Base-by-base conservation (phyloP, 2,888 invertebrate genomes). In the Eristalinus sepulchralis region DNA sequence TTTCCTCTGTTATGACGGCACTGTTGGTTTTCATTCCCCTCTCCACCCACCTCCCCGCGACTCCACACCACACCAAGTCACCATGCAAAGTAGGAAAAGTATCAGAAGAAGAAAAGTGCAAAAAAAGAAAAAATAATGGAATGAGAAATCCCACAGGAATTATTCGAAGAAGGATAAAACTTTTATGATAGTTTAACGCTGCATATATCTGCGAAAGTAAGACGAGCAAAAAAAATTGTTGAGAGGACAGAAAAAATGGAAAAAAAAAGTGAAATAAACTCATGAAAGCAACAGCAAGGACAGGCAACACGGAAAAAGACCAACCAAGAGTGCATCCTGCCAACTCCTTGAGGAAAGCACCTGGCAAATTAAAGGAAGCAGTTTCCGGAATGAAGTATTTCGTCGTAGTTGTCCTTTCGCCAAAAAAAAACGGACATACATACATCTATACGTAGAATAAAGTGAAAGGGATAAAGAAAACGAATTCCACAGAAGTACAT, bases 341-440 rank as follows among this genome's bases (percentile, higher is more conserved):
- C 73, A 83, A 83, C 86, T 86, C 83, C 86, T 86, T 83, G 83
- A 86, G 78, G 83, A 73, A 86, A 86, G 83, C 86, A 86, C 86
- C 86, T 86, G 86, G 86, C 86, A 86, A 86, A 86, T 86, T 86
- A 86, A 83, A 83, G 86, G 72, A 86, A 86, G 75, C 83, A 86
- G 82, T 86, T 86, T 86, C 82, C 83, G 86, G 86, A 78, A 86
- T 83, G 66, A 86, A 86, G 86, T 86, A 86, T 86, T 86, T 86
- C 79, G 78, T 86, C 79, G 78, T 86, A 83, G 75, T 75, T 82
- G 78, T 86, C 78, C 79, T 66, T 36, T 84, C 39, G 47, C 53
- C 36, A 66, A 64, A 17, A 72, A 72, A 66, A 53, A 59, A 72
- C 73, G n/a, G n/a, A n/a, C n/a, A 20, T 36, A 11, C 34, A 39